Evolutionary conservation across 2,797 vertebrate genomes (phyloP).

Genomic region (Gallirallus australis): DNA sequence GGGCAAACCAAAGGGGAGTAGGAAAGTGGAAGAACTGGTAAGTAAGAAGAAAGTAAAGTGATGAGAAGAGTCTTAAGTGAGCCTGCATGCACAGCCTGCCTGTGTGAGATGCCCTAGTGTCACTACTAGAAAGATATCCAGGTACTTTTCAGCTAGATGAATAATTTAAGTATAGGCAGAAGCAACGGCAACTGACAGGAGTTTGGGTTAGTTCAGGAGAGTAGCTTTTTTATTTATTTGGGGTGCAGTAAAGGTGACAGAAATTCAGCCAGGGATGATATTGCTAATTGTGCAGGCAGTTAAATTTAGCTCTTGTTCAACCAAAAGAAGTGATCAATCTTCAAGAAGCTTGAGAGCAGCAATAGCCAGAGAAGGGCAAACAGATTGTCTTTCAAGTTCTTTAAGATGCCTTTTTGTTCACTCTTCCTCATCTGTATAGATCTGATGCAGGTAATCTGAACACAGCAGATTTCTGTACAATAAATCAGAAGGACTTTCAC

Average conservation of each 20-base stretch:
- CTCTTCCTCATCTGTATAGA: background rate
- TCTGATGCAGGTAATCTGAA: background rate
- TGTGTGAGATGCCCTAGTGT: background rate
- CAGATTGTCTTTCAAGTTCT: slow-evolving; percentile 14
- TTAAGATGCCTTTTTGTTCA: background rate
- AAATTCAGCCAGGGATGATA: background rate
- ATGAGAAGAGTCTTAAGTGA: background rate
- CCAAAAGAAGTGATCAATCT: background rate
- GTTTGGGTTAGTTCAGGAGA: background rate
- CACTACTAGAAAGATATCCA: background rate
- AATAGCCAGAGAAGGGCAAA: background rate
- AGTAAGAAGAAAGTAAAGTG: background rate
- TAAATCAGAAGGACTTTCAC: background rate
- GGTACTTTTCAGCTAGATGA: background rate
- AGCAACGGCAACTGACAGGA: background rate
- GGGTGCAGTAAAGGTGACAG: background rate
- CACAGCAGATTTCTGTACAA: background rate
- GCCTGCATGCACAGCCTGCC: background rate
- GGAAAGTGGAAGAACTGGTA: background rate
- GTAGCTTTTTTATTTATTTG: background rate
- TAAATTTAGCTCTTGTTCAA: slow-evolving; percentile 11
- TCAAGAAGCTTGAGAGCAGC: background rate
- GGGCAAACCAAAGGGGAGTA: background rate
- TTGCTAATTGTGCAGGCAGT: background rate
- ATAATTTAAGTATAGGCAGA: background rate